Conservation (phyloP, 2,888 invertebrate genomes). For the Xestia rhomboidea region DNA sequence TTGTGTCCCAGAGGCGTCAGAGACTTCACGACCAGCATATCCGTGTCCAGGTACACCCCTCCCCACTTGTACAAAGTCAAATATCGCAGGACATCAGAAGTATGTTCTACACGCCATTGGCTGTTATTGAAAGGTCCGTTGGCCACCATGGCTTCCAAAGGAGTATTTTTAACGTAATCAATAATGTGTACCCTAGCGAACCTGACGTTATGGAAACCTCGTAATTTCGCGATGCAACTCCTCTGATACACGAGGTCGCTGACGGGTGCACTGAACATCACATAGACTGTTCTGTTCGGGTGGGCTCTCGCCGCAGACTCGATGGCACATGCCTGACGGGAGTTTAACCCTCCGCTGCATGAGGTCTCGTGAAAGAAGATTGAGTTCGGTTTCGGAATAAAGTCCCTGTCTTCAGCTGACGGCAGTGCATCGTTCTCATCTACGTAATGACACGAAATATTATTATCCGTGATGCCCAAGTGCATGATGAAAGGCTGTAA, state of each 20-base stretch:
- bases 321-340: conserved; percentile 89
- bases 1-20: conserved; percentile 90
- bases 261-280: conserved; percentile 20
- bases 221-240: conserved; percentile 48
- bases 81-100: conserved; percentile 92
- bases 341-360: conserved; percentile 88
- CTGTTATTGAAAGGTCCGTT: conserved; percentile 87
- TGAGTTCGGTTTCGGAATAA: conserved; percentile 78
- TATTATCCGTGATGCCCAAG: conserved; percentile 11
- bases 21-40: conserved; percentile 92
- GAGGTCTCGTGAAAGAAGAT: conserved; percentile 93
- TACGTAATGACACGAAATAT: conserved; percentile 53
- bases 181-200: conserved; percentile 62
- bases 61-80: conserved; percentile 94
- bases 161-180: conserved; percentile 89
- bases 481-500: conserved; percentile 12
- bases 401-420: conserved; percentile 64
- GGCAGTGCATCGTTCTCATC: conserved; percentile 63
- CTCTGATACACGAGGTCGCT: conserved; percentile 21
- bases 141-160: conserved; percentile 89
- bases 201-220: conserved; percentile 42
- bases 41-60: conserved; percentile 84
- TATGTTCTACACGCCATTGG: conserved; percentile 87
- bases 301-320: too few species aligned
- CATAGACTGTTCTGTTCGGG: too few species aligned